A percentile compares a stretch with the other conserved stretches of the same genome.
These are phyloP conservation scores for Canis aureus DNA, from an alignment of 2,113 vertebrate species.

Conservation along the genomic window DNA sequence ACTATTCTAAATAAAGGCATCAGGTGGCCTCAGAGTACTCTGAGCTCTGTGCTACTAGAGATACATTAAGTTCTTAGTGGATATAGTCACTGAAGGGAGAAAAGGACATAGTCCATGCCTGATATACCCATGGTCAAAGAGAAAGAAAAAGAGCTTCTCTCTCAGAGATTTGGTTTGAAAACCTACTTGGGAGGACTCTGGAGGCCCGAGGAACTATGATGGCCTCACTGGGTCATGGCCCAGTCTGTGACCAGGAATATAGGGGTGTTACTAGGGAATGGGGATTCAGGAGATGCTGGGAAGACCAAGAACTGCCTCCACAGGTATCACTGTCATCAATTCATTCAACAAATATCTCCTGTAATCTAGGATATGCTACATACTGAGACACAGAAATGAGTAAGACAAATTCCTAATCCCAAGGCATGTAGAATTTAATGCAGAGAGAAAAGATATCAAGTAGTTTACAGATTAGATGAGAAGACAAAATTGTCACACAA, in stretches of 20 bases:
- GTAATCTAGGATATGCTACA: neutral
- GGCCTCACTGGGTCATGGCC: neutral
- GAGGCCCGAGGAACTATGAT: neutral
- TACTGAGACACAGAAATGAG: neutral
- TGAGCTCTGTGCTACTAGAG: neutral
- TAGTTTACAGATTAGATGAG: conserved; percentile 11
- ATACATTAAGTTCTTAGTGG: conserved; percentile 23
- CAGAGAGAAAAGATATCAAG: conserved; percentile 11
- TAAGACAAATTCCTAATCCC: conserved; percentile 25
- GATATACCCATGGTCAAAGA: neutral
- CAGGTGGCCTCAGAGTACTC: neutral
- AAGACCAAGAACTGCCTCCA: neutral
- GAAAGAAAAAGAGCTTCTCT: conserved; percentile 18
- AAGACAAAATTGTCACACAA: conserved; percentile 24
- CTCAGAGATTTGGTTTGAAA: neutral
- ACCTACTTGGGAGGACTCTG: neutral
- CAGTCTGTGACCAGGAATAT: neutral
- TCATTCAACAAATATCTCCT: neutral
- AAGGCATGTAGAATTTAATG: neutral
- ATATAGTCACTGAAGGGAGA: neutral
- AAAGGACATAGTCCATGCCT: neutral
- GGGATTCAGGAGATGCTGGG: neutral
- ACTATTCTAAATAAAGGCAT: conserved; percentile 45
- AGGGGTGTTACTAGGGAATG: neutral
- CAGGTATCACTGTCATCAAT: neutral